Evolutionary conservation across 2,113 vertebrate species (phyloP), one percentile per base, ranked within the genome.

Genomic region (Festucalex cinctus): DNA sequence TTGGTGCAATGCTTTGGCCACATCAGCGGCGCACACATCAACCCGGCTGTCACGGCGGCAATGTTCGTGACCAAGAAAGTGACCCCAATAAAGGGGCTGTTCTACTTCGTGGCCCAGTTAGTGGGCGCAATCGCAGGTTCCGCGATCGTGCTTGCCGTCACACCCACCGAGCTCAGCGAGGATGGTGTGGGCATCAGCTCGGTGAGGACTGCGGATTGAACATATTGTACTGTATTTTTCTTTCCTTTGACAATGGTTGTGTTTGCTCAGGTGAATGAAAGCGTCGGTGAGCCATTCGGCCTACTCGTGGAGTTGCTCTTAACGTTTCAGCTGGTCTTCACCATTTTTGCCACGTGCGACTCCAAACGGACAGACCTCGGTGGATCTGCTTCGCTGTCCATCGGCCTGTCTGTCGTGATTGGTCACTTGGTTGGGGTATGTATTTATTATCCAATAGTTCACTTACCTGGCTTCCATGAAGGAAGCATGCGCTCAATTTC

Each of bases 371-470:
- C 74, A 1, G 95, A 99, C 86, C 93, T 97, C 26, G 93, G 93
- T 12, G 95, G 96, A 69, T 97, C 96, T 43, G 90, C 94, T 56
- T 92, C 94, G 67, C 85, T 98, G 83, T 93, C 96, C 51, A 97
- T 98, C 63, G 96, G 96, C 84, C 85, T 98, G 62, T 94, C 97
- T 37, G 96, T 98, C 41, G 91, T 92, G 63, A 94, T 97, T 70
- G 96, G 96, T 75, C 97, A 99, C 85, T 90, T 99, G 79, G 97
- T 99, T 89, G 96, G 94, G 65, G 96, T 98, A 92, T 96, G 97
- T 95, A 53, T 62, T 32, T 12, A 35, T 17, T 22, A 32, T 32
- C 6, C 14, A 57, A 32, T 14, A 7, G 2, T 32, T 32, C 28
- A 32, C 28, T n/a, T n/a, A n/a, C n/a, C n/a, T n/a, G n/a, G n/a